Percentiles rank a stretch among this genome's conserved stretches.
These are phyloP conservation scores for Oncopodura yosiiana DNA, from an alignment of 1,140 invertebrate species.

Conservation along the genomic window DNA sequence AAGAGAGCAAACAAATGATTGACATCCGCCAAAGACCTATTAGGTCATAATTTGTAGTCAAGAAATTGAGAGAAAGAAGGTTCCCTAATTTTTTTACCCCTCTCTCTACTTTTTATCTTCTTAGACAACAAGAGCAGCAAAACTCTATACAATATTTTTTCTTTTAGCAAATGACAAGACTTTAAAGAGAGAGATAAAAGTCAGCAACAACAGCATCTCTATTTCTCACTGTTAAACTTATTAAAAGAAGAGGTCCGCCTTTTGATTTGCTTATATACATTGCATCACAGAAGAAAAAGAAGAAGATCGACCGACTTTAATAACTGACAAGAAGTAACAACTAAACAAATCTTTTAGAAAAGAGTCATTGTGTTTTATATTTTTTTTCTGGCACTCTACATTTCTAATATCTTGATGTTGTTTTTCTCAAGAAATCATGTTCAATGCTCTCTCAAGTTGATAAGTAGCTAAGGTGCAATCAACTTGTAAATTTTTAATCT, in stretches of 20 bases:
- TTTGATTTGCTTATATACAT: constrained; percentile 4
- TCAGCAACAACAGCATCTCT: constrained; percentile 3
- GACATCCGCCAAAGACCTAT: constrained; percentile 34
- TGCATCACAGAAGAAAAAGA: no score
- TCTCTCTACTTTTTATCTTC: constrained; percentile 6
- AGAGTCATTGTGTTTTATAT: no score
- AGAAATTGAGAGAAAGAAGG: background rate
- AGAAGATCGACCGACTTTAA: no score
- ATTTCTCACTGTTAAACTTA: background rate
- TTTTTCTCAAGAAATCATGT: no score
- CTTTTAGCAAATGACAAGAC: constrained; percentile 11
- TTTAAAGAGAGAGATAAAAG: no score
- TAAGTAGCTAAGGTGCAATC: no score
- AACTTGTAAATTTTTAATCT: no score
- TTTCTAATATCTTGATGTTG: no score
- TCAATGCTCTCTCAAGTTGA: no score
- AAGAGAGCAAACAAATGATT: constrained; percentile 25
- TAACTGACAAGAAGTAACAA: no score
- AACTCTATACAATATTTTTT: constrained; percentile 10
- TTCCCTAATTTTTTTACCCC: background rate
- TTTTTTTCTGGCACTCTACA: no score
- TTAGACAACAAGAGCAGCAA: background rate
- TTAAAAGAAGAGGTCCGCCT: constrained; percentile 10
- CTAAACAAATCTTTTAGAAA: no score
- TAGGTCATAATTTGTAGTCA: constrained; percentile 12